Percentiles rank a stretch among this genome's conserved stretches.
These are phyloP conservation scores for Dendropsophus ebraccatus DNA, from an alignment of 2,113 vertebrate species.

Conservation along the genomic window DNA sequence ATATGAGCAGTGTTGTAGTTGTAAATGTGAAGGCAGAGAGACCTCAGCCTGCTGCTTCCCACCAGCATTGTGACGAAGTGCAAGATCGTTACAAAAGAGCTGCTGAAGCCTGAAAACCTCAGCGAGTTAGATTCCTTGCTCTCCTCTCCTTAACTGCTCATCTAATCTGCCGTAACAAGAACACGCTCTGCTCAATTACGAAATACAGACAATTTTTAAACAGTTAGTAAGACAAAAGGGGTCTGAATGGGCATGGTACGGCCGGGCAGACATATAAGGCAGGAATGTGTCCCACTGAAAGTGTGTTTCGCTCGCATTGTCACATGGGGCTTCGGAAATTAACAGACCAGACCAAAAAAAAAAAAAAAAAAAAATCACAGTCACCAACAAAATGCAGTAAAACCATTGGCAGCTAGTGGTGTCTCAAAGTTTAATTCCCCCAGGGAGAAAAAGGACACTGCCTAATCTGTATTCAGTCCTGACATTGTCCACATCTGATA, in stretches of 20 bases:
- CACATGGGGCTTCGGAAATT: constrained; percentile 83
- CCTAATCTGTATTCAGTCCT: constrained; percentile 99
- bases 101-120: constrained; percentile 24
- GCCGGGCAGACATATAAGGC: constrained; percentile 69
- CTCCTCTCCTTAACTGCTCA: constrained; percentile 54
- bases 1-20: neutral
- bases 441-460: constrained; percentile 95
- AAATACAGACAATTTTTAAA: constrained; percentile 70
- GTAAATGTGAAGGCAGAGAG: constrained; percentile 1
- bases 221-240: constrained; percentile 71
- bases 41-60: neutral
- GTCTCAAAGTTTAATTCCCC: constrained; percentile 95
- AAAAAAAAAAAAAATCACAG: constrained; percentile 78
- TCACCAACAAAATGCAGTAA: constrained; percentile 91
- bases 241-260: constrained; percentile 66
- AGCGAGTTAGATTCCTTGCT: constrained; percentile 24
- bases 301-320: constrained; percentile 79
- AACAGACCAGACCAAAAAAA: constrained; percentile 86
- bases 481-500: constrained; percentile 99
- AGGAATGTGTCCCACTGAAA: constrained; percentile 79
- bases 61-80: neutral
- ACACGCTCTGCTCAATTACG: constrained; percentile 62
- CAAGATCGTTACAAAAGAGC: constrained; percentile 23
- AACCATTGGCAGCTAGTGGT: constrained; percentile 88
- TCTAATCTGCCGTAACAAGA: constrained; percentile 60